Percentiles rank a stretch among this genome's conserved stretches.
phyloP scores from a whole-genome alignment of 2,888 invertebrate genomes.

The Corbicula japonica region DNA sequence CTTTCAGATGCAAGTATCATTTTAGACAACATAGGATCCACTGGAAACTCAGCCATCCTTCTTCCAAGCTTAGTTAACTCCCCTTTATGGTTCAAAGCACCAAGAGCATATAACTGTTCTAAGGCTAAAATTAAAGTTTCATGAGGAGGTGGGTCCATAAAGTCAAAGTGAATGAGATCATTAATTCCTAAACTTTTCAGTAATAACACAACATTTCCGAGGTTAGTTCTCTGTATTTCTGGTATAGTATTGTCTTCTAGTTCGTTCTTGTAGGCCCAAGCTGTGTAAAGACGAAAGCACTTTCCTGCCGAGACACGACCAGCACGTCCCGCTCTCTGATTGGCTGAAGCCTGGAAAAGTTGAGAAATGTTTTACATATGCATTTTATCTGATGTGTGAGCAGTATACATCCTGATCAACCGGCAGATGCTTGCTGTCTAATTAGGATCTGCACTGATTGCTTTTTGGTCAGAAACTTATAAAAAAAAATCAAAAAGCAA shows the following conservation, averaged over 20 bases:
- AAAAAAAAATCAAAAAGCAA: no score
- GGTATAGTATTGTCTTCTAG: conserved; percentile 99
- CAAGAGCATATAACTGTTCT: conserved; percentile 98
- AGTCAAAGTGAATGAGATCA: conserved; percentile 99
- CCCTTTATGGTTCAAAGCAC: conserved; percentile 98
- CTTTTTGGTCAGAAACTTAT: no score
- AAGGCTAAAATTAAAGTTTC: conserved; percentile 91
- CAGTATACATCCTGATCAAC: no score
- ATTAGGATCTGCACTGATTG: no score
- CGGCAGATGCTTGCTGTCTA: no score
- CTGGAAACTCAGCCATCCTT: conserved; percentile 99
- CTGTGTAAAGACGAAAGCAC: conserved; percentile 98
- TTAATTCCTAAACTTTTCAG: conserved; percentile 98
- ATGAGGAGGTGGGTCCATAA: conserved; percentile 96
- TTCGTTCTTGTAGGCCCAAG: conserved; percentile 99
- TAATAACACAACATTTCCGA: conserved; percentile 98
- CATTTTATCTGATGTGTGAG: no score
- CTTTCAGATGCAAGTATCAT: conserved; percentile 99
- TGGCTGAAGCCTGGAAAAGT: conserved; percentile 91
- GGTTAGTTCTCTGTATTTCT: conserved; percentile 98
- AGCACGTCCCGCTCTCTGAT: conserved; percentile 98
- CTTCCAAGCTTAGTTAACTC: conserved; percentile 98
- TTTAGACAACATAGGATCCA: conserved; percentile 99
- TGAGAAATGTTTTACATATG: no score
- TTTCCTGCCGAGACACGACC: conserved; percentile 97